Base-by-base conservation (phyloP, 2,888 invertebrate species). In the Tetranychus truncatus region DNA sequence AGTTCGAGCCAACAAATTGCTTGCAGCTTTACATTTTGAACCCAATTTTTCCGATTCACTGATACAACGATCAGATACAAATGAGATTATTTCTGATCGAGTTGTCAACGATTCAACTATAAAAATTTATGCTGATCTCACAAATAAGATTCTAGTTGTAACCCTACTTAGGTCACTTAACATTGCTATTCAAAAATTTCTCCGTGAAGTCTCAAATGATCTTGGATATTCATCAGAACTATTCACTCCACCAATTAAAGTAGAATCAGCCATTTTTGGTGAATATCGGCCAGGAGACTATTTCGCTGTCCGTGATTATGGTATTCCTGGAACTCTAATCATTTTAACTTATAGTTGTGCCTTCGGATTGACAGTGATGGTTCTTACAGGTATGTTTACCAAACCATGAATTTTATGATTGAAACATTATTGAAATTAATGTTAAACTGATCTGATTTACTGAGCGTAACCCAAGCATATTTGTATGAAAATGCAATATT, bases 181-280 rank as follows among this genome's bases (percentile, higher is more conserved):
- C 15, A 21, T 21, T 67, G 69, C 66, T 18, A 15, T 67, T 66
- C 21, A 67, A 24, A 24, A 66, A 11, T 74, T 74, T 69, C n/a
- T 74, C 15, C 20, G 20, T n/a, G 34, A 74, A 11, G 66, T 45
- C 4, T 24, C 45, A n/a, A 18, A 44, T 20, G 69, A 66, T 8
- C 91, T 92, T 81, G 86, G 88, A 1, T 87, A 89, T 81, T 92
- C 92, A 84, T 89, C 91, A 1, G 91, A 89, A 81, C 85, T 92
- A 46, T 92, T 92, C 20, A 79, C 80, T 72, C 78, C 82, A 45
- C 83, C 84, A 34, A 79, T 82, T n/a, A 76, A 79, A 78, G 81
- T 78, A 11, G 74, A 74, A 15, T 45, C 75, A 45, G 72, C 76
- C 1, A 71, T 78, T 18, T 78, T 74, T 44, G 78, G 78, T 6